Base-by-base conservation (phyloP, 2,797 vertebrate species). In the Sebastiscus albofasciatus region DNA sequence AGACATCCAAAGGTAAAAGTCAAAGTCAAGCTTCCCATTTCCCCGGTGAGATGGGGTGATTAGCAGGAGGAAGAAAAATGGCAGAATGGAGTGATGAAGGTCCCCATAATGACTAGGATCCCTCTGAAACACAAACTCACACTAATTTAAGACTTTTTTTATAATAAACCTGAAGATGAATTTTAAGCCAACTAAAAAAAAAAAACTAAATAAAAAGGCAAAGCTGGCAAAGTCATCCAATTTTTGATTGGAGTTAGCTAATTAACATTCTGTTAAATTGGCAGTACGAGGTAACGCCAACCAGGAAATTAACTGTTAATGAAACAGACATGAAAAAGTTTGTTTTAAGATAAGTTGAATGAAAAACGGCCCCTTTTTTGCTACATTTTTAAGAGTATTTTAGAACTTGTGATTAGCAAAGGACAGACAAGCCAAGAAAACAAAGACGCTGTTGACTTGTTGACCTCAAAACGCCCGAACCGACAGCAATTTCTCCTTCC, bases 11-110 rank as follows among this genome's bases (percentile, higher is more conserved):
- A 93, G 90, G 89, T 89, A 92, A 81, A 88, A 93, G 88, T 90
- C 90, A 93, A 90, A 90, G 92, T 93, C 90, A 91, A 87, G 87
- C 85, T 77, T 85, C 87, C 80, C 87, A 89, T 92, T 88, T 90
- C 81, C 81, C 79, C 14, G 46, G 20, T 79, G 83, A 88, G 75
- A 91, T 83, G 75, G 75, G 71, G 36, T 89, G 87, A 91, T 93
- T 91, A 92, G 86, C 58, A 83, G 46, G 55, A 36, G 64, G 89
- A 87, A 80, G 75, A 87, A 84, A 72, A 87, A 89, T 76, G 78
- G 79, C 69, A 73, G 71, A 79, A 79, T 58, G 65, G 75, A 73
- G 62, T 52, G 65, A 67, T 76, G 75, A 72, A 74, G 79, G 72
- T 31, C 16, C 14, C 16, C 13, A 29, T 82, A 66, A 83, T 80